Conservation (phyloP, 1,140 invertebrate species). For the Camponotus vicinus region DNA sequence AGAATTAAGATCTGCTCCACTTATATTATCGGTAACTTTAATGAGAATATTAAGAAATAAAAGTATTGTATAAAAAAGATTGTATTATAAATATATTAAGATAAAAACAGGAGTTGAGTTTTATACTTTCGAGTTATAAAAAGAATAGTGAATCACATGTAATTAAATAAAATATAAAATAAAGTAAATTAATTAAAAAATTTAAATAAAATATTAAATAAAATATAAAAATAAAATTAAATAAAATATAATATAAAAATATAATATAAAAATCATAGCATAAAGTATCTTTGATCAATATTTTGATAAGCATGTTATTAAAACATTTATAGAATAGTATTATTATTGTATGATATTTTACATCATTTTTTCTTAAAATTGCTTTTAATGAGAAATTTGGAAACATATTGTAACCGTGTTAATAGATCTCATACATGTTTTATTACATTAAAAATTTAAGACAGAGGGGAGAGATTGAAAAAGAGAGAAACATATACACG, state of each 20-base stretch:
- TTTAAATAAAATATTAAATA: background rate
- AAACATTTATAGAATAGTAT: background rate
- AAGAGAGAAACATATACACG: background rate
- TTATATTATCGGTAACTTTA: background rate
- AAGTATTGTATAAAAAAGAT: background rate
- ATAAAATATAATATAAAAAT: background rate
- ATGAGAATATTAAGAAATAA: background rate
- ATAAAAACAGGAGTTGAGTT: background rate
- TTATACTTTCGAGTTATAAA: background rate
- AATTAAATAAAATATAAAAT: background rate
- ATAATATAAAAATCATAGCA: background rate
- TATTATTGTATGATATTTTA: background rate
- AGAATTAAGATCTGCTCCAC: background rate
- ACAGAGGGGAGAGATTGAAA: conserved; percentile 34
- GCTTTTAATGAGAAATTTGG: conserved; percentile 29
- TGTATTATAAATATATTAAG: background rate
- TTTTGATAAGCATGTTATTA: background rate
- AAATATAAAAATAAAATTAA: background rate
- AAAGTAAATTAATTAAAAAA: background rate
- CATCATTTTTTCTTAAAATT: background rate
- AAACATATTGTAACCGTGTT: conserved; percentile 30
- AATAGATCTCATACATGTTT: conserved; percentile 27
- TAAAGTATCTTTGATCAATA: background rate
- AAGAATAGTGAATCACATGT: background rate
- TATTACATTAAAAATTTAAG: conserved; percentile 50